Conservation (phyloP, 2,888 invertebrate genomes). For the Thera britannica region DNA sequence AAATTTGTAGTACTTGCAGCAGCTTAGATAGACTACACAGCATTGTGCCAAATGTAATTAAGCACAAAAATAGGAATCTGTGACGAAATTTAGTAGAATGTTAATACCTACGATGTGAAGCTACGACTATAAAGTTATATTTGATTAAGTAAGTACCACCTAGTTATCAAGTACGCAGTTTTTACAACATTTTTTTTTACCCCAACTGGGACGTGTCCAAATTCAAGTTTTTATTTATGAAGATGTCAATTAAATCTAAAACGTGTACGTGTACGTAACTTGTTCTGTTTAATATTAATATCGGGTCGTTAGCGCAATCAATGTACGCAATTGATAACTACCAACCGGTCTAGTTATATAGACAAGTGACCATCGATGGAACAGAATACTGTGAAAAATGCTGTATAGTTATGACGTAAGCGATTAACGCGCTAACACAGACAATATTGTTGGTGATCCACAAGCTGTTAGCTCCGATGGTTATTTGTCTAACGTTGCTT, state of each 20-base stretch:
- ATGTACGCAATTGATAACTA: constrained; percentile 31
- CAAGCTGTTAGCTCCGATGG: neutral
- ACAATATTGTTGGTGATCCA: too few relatives aligned
- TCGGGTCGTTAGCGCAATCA: constrained; percentile 35
- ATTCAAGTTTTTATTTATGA: constrained; percentile 36
- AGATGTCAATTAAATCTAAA: constrained; percentile 42
- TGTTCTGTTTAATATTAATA: constrained; percentile 41
- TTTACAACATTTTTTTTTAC: constrained; percentile 13
- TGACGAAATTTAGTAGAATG: too few relatives aligned
- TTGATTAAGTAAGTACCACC: constrained; percentile 11
- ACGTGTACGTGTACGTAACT: constrained; percentile 29
- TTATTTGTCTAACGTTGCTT: neutral
- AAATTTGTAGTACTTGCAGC: too few relatives aligned
- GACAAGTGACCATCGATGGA: constrained; percentile 8
- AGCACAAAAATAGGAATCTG: too few relatives aligned
- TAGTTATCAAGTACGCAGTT: constrained; percentile 5
- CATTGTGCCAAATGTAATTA: too few relatives aligned
- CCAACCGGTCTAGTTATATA: constrained; percentile 18
- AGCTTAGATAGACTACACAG: too few relatives aligned
- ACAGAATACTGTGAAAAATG: too few relatives aligned
- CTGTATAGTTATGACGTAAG: too few relatives aligned
- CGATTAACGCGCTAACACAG: too few relatives aligned
- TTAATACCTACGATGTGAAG: too few relatives aligned
- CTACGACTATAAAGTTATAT: neutral
- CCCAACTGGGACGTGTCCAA: constrained; percentile 13